Percentiles rank a stretch among this genome's conserved stretches.
Conservation (phyloP, 2,113 vertebrate species). For the Aldabrachelys gigantea region DNA sequence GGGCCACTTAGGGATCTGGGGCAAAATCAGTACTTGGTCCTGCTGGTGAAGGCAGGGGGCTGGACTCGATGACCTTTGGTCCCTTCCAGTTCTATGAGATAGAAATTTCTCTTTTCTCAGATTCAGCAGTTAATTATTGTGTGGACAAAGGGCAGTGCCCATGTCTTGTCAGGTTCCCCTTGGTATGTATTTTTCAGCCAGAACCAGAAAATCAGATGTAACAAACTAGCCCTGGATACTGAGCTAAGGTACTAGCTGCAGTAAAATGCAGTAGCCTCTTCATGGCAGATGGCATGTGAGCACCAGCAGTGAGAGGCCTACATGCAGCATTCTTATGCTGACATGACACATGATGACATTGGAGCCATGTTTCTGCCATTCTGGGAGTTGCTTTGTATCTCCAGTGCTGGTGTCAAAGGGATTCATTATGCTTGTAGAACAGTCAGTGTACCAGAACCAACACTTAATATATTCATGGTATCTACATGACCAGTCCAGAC, state of each 20-base stretch:
- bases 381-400: not conserved
- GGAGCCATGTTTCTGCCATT: not conserved
- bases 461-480: accelerated
- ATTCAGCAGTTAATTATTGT: not conserved
- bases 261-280: not conserved
- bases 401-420: not conserved
- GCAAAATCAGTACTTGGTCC: too few species aligned
- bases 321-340: not conserved
- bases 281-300: not conserved
- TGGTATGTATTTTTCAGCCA: not conserved
- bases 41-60: too few species aligned
- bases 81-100: too few species aligned
- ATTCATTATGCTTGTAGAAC: not conserved
- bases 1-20: too few species aligned
- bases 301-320: not conserved
- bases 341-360: not conserved
- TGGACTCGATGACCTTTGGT: too few species aligned
- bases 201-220: constrained; percentile 13
- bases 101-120: not conserved
- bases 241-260: not conserved
- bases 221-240: constrained; percentile 1
- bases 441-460: not conserved
- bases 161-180: not conserved
- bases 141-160: not conserved
- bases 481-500: not conserved